Conservation (phyloP, 2,888 invertebrate genomes). For the Drosophila mimetica region DNA sequence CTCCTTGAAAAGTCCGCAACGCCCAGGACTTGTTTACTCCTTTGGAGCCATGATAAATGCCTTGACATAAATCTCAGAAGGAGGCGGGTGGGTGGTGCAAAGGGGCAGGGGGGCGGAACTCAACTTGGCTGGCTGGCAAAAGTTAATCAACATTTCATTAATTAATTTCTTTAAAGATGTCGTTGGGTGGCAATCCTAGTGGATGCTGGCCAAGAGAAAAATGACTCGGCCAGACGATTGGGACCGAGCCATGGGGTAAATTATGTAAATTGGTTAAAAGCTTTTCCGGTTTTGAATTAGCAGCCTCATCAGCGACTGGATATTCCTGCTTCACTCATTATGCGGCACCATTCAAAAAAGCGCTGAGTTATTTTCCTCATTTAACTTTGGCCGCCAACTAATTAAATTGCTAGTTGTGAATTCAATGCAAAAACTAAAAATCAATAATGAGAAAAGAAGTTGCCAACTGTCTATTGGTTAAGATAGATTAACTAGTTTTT, state of each 20-base stretch:
- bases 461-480: neutral
- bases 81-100: slow-evolving; percentile 12
- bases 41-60: slow-evolving; percentile 73
- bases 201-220: slow-evolving; percentile 36
- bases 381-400: slow-evolving; percentile 38
- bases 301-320: slow-evolving; percentile 71
- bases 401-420: slow-evolving; percentile 40
- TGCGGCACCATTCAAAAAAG: slow-evolving; percentile 48
- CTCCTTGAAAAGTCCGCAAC: slow-evolving; percentile 31
- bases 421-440: slow-evolving; percentile 20
- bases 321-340: slow-evolving; percentile 49
- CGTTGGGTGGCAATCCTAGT: slow-evolving; percentile 48
- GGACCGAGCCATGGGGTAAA: slow-evolving; percentile 59
- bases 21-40: slow-evolving; percentile 71
- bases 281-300: slow-evolving; percentile 81
- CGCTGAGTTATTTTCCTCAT: slow-evolving; percentile 52
- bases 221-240: slow-evolving; percentile 43
- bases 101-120: slow-evolving; percentile 5
- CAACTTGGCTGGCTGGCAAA: slow-evolving; percentile 67
- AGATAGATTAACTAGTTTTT: neutral
- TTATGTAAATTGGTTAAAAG: slow-evolving; percentile 83
- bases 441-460: slow-evolving; percentile 11
- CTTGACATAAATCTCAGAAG: slow-evolving; percentile 76
- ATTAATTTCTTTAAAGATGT: slow-evolving; percentile 81
- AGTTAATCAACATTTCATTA: slow-evolving; percentile 83